A percentile compares a stretch with the other conserved stretches of the same genome.
Conservation (phyloP, 2,888 invertebrate species). For the Drosophila mimetica region DNA sequence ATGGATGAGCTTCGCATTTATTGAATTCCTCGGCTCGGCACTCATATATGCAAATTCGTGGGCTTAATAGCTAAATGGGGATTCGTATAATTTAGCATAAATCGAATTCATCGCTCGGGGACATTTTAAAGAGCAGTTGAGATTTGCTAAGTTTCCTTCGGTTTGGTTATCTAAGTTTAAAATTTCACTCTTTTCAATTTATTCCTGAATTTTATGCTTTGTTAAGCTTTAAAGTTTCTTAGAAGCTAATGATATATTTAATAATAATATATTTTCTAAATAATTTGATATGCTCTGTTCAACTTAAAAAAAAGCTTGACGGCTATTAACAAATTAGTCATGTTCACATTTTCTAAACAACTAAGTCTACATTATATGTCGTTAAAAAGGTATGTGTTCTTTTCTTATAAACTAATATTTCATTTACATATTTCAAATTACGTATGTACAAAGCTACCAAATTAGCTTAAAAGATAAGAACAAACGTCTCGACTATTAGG, state of each 20-base stretch:
- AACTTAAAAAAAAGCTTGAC: neutral
- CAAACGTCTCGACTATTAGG: neutral
- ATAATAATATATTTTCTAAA: too few species aligned
- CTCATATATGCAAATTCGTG: conserved; percentile 37
- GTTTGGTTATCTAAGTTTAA: neutral
- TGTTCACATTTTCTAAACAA: too few species aligned
- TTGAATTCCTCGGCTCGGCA: conserved; percentile 47
- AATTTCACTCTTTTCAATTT: neutral
- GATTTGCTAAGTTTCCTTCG: conserved; percentile 5
- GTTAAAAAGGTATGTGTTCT: neutral
- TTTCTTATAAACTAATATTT: too few species aligned
- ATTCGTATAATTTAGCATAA: conserved; percentile 21
- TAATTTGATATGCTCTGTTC: neutral
- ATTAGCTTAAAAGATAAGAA: neutral
- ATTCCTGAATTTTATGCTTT: too few species aligned
- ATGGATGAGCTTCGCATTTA: conserved; percentile 70
- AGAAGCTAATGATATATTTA: too few species aligned
- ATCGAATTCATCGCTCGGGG: conserved; percentile 8
- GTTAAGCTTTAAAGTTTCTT: too few species aligned
- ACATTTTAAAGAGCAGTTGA: neutral
- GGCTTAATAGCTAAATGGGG: conserved; percentile 32
- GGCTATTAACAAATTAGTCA: neutral
- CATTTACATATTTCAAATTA: too few species aligned
- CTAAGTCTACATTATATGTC: too few species aligned
- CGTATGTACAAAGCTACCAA: too few species aligned